These are phyloP conservation scores for Molothrus ater DNA, from an alignment of 2,797 vertebrate genomes.

Conservation along the genomic window DNA sequence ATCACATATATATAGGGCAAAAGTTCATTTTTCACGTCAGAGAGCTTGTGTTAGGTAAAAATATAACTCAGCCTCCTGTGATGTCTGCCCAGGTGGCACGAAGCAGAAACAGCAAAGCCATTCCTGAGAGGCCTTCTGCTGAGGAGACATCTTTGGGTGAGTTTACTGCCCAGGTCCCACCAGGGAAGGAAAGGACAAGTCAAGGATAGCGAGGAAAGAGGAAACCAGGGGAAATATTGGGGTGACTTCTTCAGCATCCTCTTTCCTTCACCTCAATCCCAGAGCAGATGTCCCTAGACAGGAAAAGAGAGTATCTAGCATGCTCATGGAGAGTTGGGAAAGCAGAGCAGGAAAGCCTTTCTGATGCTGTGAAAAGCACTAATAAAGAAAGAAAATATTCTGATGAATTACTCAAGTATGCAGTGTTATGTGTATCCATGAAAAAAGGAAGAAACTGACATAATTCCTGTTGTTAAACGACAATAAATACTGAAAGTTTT, in stretches of 20 bases:
- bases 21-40: not conserved
- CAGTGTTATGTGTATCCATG: not conserved
- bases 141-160: not conserved
- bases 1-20: not conserved
- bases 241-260: not conserved
- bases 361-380: not conserved
- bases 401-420: not conserved
- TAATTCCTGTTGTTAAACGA: not conserved
- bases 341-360: not conserved
- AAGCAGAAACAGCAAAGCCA: not conserved
- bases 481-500: not conserved
- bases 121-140: not conserved
- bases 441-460: not conserved
- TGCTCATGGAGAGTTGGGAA: not conserved
- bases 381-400: not conserved
- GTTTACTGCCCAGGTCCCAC: not conserved
- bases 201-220: not conserved
- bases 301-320: not conserved
- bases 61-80: not conserved
- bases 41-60: constrained; percentile 10
- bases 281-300: not conserved
- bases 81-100: not conserved
- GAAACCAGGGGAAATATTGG: not conserved
- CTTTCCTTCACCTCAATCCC: not conserved
- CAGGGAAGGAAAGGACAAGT: not conserved